Evolutionary conservation across 1,140 invertebrate species (phyloP), one percentile per base, ranked within the genome.

Genomic region (Lineus longissimus): DNA sequence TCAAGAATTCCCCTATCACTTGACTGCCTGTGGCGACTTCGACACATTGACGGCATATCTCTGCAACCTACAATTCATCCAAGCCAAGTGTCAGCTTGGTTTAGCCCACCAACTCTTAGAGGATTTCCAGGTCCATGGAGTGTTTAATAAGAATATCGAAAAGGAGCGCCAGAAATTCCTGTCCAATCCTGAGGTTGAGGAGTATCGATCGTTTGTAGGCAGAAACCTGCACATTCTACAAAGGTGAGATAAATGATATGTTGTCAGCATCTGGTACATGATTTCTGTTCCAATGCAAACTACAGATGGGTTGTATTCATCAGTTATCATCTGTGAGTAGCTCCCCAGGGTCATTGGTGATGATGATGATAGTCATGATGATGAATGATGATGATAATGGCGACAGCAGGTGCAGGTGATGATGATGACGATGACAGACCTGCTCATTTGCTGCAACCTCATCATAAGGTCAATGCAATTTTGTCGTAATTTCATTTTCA

Each of bases 131-230:
- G 62, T 69, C 30, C 67, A 71, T 71, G 33, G 33, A 36, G 33
- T 36, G 4, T 36, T 36, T 15, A 36, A 4, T 19, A 27, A 64
- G 15, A 36, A 36, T 30, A 15, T 25, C 47, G 70, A 76, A 31
- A 73, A 65, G 51, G 69, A 76, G 31, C 66, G 73, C 31, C 47
- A 62, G 31, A 73, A 68, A 47, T 71, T 77, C 54, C 29, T 74
- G 31, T 47, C 63, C 1, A 30, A 23, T 15, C 51, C 41, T 0
- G 57, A 60, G 43, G 69, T 76, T 9, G 58, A 71, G 59, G 65
- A 80, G 43, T 80, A 72, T 64, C 73, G 74, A 41, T 65, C 68
- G 13, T 80, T 80, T 70, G 69, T 80, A 0, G 71, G 72, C 2
- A 71, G 69, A 9, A 76, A 77, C 57, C 59, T 75, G 22, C 73